Evolutionary conservation across 2,888 invertebrate genomes (phyloP).

Genomic region (Erebia ligea): DNA sequence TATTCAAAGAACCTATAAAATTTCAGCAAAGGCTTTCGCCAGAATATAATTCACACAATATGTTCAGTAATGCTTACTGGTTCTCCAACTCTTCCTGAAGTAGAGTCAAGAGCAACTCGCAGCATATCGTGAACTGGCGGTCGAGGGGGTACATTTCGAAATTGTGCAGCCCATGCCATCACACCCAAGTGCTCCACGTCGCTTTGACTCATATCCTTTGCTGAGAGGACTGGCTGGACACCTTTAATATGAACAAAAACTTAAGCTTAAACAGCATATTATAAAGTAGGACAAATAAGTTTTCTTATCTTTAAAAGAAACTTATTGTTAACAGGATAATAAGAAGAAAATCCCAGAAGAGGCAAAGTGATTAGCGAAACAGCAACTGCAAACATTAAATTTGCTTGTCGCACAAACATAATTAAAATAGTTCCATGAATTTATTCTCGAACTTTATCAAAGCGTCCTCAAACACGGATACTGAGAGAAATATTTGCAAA

Average conservation of each 20-base stretch:
- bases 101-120: conserved; percentile 90
- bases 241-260: conserved; percentile 67
- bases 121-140: conserved; percentile 93
- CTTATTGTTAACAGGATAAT: neutral
- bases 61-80: conserved; percentile 84
- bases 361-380: neutral
- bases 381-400: neutral
- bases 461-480: conserved; percentile 11
- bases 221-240: conserved; percentile 94
- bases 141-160: conserved; percentile 94
- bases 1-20: neutral
- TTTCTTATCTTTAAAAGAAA: neutral
- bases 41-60: neutral
- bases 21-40: neutral
- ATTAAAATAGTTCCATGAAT: conserved; percentile 12
- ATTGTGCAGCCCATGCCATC: conserved; percentile 98
- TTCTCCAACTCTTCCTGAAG: conserved; percentile 93
- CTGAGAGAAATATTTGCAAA: conserved; percentile 6
- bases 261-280: neutral
- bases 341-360: neutral
- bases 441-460: conserved; percentile 12
- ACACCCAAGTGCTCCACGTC: conserved; percentile 98
- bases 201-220: conserved; percentile 97
- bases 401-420: conserved; percentile 6
- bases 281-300: neutral